These are phyloP conservation scores for Plecotus auritus DNA, from an alignment of 2,113 vertebrate genomes.

Conservation along the genomic window DNA sequence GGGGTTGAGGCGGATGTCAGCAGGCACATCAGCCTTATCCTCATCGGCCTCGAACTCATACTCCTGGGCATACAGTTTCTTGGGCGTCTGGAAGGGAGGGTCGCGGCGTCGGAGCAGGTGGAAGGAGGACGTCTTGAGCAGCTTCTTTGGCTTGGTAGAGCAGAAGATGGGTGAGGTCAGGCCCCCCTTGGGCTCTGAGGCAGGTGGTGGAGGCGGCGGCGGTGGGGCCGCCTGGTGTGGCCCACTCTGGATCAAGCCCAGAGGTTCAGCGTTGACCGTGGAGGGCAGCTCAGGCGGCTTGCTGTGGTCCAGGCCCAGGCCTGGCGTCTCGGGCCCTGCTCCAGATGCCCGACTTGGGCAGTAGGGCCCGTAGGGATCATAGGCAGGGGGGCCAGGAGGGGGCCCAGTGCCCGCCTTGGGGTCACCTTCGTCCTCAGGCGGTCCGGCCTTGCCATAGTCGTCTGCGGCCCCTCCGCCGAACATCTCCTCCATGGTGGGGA, in stretches of 20 bases:
- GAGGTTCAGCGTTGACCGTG: slow-evolving; percentile 92
- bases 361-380: slow-evolving; percentile 75
- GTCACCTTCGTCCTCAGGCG: slow-evolving; percentile 79
- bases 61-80: slow-evolving; percentile 94
- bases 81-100: slow-evolving; percentile 89
- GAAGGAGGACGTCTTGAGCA: slow-evolving; percentile 93
- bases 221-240: slow-evolving; percentile 59
- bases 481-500: slow-evolving; percentile 98
- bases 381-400: slow-evolving; percentile 75
- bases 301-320: slow-evolving; percentile 86
- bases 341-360: slow-evolving; percentile 51
- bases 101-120: slow-evolving; percentile 91
- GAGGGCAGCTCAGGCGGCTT: slow-evolving; percentile 92
- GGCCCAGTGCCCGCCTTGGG: slow-evolving; percentile 81
- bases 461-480: slow-evolving; percentile 85
- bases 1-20: slow-evolving; percentile 93
- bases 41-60: slow-evolving; percentile 96
- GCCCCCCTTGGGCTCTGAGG: slow-evolving; percentile 77
- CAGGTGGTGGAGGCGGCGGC: rapidly evolving
- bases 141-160: slow-evolving; percentile 94
- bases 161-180: slow-evolving; percentile 92
- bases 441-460: slow-evolving; percentile 88
- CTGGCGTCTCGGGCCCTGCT: slow-evolving; percentile 11
- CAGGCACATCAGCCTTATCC: slow-evolving; percentile 91
- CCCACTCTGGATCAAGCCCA: slow-evolving; percentile 92